Evolutionary conservation across 2,797 vertebrate species (phyloP), one percentile per base, ranked within the genome.

Genomic region (Cebuella pygmaea): DNA sequence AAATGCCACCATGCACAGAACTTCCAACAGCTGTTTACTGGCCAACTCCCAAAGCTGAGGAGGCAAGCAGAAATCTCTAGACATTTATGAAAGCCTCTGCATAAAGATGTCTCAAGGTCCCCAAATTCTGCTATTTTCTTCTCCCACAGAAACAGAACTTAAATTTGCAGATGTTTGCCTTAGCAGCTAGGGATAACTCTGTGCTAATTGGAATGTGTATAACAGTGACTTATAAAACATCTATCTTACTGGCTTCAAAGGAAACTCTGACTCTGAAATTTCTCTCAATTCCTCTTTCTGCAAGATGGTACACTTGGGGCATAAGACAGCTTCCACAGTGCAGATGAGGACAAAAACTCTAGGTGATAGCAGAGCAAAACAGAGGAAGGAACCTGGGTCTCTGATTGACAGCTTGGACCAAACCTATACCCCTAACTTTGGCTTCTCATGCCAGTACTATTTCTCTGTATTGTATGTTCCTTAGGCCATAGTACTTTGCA

Each of bases 141-240:
- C 17, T 61, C 82, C 52, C 11, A 0, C 20, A 72, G 41, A 94
- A 48, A 74, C 17, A 78, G 15, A 78, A 52, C 5, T 80, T 46
- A 48, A 64, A 83, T 88, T 78, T 44, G 22, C 26, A 36, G 44
- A 36, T 4, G 7, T 82, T 1, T 48, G 67, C 15, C 20, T 57
- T 36, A 30, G 30, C 30, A 61, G 27, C 2, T 57, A 11, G 1
- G 0, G 10, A 13, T 81, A 50, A 87, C 1, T 1, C 27, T 61
- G 5, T 13, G 67, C 1, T 74, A 55, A 8, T 0, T 50, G 17
- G 61, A 36, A 81, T 41, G 10, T 50, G 19, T 3, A 2, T 30
- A 44, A 27, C 15, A 46, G 24, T 15, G 57, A 50, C 3, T 19
- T 24, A 39, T 26, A 15, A 19, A 15, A 44, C 26, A n/a, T 30